These are phyloP conservation scores for Odiellus spinosus DNA, from an alignment of 2,888 invertebrate genomes.

Conservation along the genomic window DNA sequence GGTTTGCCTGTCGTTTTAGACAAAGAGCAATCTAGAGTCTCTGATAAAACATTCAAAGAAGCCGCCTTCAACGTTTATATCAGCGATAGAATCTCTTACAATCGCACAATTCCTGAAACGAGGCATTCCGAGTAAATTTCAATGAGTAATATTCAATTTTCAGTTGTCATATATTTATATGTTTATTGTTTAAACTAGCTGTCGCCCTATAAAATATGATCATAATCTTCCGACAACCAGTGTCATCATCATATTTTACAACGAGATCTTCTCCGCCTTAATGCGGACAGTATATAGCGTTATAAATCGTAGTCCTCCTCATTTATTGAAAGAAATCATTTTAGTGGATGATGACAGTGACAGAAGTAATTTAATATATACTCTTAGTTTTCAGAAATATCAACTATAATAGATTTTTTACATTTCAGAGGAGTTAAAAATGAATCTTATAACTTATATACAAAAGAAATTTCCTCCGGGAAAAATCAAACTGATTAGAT, in stretches of 20 bases:
- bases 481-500: conserved; percentile 52
- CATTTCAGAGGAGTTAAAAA: conserved; percentile 47
- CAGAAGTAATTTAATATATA: conserved; percentile 35
- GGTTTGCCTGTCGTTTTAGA: conserved; percentile 52
- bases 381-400: not conserved
- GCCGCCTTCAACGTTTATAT: conserved; percentile 75
- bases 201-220: conserved; percentile 44
- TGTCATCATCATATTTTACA: conserved; percentile 64
- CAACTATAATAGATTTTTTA: not conserved
- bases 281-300: conserved; percentile 76
- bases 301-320: conserved; percentile 52
- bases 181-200: too few relatives aligned
- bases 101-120: conserved; percentile 55
- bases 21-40: conserved; percentile 40
- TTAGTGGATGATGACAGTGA: conserved; percentile 88
- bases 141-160: too few relatives aligned
- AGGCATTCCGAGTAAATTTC: conserved; percentile 34
- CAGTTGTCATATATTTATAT: too few relatives aligned
- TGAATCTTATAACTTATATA: conserved; percentile 62
- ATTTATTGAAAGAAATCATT: conserved; percentile 72
- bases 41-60: conserved; percentile 54
- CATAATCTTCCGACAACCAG: conserved; percentile 51
- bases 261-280: conserved; percentile 74
- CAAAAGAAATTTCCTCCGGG: conserved; percentile 35
- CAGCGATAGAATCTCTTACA: conserved; percentile 71